A percentile compares a stretch with the other conserved stretches of the same genome.
These are phyloP conservation scores for Distichodus sexfasciatus DNA, from an alignment of 2,797 vertebrate genomes.

Conservation along the genomic window DNA sequence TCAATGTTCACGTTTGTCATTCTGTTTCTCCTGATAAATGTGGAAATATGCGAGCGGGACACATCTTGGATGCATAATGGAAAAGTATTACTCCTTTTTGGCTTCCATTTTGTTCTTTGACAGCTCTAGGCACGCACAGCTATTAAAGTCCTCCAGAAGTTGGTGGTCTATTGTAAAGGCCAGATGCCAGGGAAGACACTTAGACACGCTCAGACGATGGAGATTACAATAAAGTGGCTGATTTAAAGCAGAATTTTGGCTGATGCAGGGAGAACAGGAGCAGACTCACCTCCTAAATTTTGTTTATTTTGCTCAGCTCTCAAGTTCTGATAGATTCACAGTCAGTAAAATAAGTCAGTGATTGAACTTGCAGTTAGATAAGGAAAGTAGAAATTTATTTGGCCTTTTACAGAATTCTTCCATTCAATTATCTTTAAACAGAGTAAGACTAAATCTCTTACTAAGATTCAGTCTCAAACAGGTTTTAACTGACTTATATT, in stretches of 20 bases:
- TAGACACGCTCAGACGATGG: slow-evolving; percentile 5
- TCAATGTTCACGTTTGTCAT: neutral
- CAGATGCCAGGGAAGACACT: slow-evolving; percentile 22
- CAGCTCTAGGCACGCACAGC: neutral
- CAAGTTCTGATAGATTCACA: slow-evolving; percentile 37
- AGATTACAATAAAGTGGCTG: slow-evolving; percentile 39
- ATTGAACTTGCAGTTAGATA: slow-evolving; percentile 7
- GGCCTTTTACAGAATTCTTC: neutral
- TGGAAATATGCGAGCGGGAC: neutral
- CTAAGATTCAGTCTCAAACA: no score
- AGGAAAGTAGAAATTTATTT: slow-evolving; percentile 39
- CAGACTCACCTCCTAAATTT: slow-evolving; percentile 48
- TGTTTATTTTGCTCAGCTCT: slow-evolving; percentile 43
- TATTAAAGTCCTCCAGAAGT: neutral
- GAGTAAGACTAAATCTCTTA: no score
- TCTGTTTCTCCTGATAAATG: neutral
- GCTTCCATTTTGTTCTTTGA: neutral
- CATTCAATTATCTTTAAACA: neutral
- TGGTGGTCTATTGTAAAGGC: neutral
- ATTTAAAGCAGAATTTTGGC: slow-evolving; percentile 47
- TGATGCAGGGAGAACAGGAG: slow-evolving; percentile 33
- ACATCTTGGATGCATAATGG: neutral
- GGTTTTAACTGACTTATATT: no score
- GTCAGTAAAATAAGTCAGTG: slow-evolving; percentile 20
- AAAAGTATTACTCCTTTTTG: neutral